A percentile compares a stretch with the other conserved stretches of the same genome.
Evolutionary conservation across 2,888 invertebrate genomes (phyloP).

Genomic region (Sinotaia quadrata): DNA sequence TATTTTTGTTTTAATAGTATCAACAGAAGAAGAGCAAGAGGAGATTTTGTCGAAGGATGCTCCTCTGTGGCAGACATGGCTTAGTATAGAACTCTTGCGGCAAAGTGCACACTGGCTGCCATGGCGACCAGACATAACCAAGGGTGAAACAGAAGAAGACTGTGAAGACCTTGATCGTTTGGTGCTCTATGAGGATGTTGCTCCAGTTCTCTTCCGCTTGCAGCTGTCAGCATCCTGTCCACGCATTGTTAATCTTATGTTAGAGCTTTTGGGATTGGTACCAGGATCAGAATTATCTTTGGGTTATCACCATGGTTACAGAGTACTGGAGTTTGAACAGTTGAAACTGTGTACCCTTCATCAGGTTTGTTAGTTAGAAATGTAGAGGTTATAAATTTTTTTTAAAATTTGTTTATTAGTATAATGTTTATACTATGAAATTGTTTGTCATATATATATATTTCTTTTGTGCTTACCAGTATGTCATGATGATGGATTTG

Average conservation of each 20-base stretch:
- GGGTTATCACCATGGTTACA: neutral
- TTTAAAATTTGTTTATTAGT: no score
- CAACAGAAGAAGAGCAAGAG: conserved; percentile 53
- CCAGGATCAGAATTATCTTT: neutral
- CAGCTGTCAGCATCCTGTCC: conserved; percentile 33
- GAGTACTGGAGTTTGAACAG: conserved; percentile 11
- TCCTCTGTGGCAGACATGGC: conserved; percentile 60
- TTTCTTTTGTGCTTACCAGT: no score
- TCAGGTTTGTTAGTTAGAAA: neutral
- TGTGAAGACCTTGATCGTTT: conserved; percentile 72
- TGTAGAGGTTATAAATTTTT: no score
- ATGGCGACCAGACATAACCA: conserved; percentile 64
- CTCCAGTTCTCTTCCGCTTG: conserved; percentile 55
- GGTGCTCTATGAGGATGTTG: conserved; percentile 71
- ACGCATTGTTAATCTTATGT: conserved; percentile 28
- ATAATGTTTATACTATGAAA: no score
- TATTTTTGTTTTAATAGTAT: conserved; percentile 10
- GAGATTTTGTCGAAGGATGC: conserved; percentile 44
- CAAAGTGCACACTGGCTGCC: conserved; percentile 70
- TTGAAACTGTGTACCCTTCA: conserved; percentile 14
- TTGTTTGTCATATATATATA: no score
- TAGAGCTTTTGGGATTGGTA: conserved; percentile 35
- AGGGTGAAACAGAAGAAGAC: conserved; percentile 66
- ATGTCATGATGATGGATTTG: no score
- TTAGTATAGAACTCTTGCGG: conserved; percentile 67